These are phyloP conservation scores for Sericinus montela DNA, from an alignment of 2,888 invertebrate genomes.

Conservation along the genomic window DNA sequence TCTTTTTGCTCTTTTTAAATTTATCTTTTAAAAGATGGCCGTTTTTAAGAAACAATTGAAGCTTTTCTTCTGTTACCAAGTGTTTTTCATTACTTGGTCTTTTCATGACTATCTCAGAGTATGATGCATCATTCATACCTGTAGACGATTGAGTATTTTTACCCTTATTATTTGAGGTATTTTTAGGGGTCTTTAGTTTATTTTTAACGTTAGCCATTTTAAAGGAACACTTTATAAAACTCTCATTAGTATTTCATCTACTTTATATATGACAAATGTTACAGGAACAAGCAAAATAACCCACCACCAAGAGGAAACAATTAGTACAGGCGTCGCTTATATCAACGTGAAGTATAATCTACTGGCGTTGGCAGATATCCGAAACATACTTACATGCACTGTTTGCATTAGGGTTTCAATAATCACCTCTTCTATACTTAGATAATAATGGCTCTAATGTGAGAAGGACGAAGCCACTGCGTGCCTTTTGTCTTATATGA, in stretches of 20 bases:
- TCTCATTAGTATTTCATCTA: slow-evolving; percentile 43
- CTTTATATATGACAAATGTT: slow-evolving; percentile 27
- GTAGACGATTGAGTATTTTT: slow-evolving; percentile 48
- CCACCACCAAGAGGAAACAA: slow-evolving; percentile 64
- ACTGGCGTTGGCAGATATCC: slow-evolving; percentile 31
- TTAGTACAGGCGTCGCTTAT: slow-evolving; percentile 29
- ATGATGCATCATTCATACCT: slow-evolving; percentile 38
- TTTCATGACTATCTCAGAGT: slow-evolving; percentile 29
- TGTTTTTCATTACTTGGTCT: slow-evolving; percentile 20
- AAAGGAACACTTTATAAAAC: slow-evolving; percentile 19
- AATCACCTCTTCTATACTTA: slow-evolving; percentile 72
- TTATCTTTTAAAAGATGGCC: slow-evolving; percentile 30
- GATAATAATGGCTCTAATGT: slow-evolving; percentile 68
- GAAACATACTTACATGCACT: slow-evolving; percentile 67
- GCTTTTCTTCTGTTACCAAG: slow-evolving; percentile 20
- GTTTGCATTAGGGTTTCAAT: slow-evolving; percentile 62
- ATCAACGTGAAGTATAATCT: slow-evolving; percentile 21
- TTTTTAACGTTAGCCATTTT: slow-evolving; percentile 67
- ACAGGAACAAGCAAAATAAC: slow-evolving; percentile 30
- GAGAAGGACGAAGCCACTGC: slow-evolving; percentile 65
- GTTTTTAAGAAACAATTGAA: slow-evolving; percentile 36
- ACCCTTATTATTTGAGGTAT: slow-evolving; percentile 40
- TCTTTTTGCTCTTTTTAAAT: slow-evolving; percentile 26
- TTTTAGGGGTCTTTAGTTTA: slow-evolving; percentile 55
- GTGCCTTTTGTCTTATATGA: slow-evolving; percentile 69